Evolutionary conservation across 2,113 vertebrate genomes (phyloP), one percentile per base, ranked within the genome.

Genomic region (Siniperca knerii): DNA sequence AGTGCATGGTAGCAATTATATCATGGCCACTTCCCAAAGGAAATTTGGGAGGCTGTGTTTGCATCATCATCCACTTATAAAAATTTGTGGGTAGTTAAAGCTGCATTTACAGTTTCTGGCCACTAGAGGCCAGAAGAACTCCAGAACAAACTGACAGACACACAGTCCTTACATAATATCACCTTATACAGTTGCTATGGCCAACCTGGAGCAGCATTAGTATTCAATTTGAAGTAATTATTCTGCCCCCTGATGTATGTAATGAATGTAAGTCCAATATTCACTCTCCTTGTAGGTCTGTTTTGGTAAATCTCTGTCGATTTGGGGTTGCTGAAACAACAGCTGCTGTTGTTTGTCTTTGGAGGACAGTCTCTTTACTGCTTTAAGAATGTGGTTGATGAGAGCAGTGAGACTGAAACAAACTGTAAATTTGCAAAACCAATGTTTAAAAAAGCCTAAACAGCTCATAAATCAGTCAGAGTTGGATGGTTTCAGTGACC

Each of bases 281-380:
- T 42, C 23, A 5, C 15, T 73, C 33, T n/a, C 3, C 12, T 57
- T n/a, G 3, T n/a, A 23, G 2, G 33, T n/a, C 33, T 52, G 29
- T 35, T 18, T 48, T 29, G 42, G 29, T 29, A 29, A 29, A 29
- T 29, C 29, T 29, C 40, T 54, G 25, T 55, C 2, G 20, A 50
- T 61, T 42, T 67, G 40, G 4, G 16, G 55, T 76, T 62, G 4
- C 42, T 69, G 4, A 65, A 81, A 73, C 16, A 80, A 55, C 23
- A 3, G 33, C 25, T 52, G 23, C 15, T 70, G 11, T 40, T 20
- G 44, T 82, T 58, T 44, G 37, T 35, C 21, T 57, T n/a, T 6
- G 44, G 16, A 23, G 12, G 18, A 20, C 13, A n/a, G 44, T 61
- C 11, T 42, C 6, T 61, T 33, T 75, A 18, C 4, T 64, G 5